These are phyloP conservation scores for Thinocorus orbignyianus DNA, from an alignment of 2,113 vertebrate species.

Conservation along the genomic window DNA sequence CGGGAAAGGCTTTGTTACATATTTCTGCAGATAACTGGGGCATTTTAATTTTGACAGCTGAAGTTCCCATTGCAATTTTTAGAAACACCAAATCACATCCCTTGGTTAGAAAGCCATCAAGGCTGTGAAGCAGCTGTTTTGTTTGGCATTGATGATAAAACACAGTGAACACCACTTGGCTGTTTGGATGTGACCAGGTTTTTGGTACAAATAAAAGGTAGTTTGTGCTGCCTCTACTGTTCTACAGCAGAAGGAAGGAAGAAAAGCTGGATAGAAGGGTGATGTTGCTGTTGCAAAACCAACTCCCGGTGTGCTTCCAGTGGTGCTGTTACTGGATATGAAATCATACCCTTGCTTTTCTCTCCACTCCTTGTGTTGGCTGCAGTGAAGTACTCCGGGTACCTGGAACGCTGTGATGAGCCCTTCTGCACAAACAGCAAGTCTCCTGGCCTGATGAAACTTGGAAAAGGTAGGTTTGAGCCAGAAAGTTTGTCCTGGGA, in stretches of 20 bases:
- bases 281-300: background rate
- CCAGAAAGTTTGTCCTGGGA: background rate
- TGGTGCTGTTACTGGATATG: background rate
- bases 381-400: constrained; percentile 88
- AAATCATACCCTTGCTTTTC: background rate
- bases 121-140: background rate
- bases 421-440: constrained; percentile 85
- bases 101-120: background rate
- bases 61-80: background rate
- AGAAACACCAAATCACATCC: background rate
- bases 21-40: background rate
- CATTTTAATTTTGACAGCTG: background rate
- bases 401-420: constrained; percentile 81
- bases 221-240: background rate
- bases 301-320: rapidly evolving
- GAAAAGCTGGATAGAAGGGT: background rate
- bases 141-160: background rate
- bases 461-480: constrained; percentile 83
- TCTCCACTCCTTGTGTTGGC: rapidly evolving
- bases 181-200: background rate
- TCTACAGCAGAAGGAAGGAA: background rate
- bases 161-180: background rate
- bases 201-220: background rate
- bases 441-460: constrained; percentile 83
- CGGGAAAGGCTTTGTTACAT: background rate